Conservation (phyloP, 2,888 invertebrate genomes). For the Orthosia incerta region DNA sequence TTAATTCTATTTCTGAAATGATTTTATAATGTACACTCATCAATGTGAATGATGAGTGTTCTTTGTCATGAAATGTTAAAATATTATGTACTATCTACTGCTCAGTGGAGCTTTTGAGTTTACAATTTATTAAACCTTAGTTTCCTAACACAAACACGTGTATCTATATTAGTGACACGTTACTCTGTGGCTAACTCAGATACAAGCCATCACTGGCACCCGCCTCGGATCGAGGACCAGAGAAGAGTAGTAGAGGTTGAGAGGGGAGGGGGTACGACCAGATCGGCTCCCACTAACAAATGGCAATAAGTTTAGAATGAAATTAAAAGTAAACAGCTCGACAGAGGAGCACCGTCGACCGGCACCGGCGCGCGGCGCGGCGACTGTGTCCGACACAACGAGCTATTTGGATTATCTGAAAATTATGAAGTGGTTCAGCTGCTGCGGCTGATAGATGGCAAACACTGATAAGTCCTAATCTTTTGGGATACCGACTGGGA, state of each 20-base stretch:
- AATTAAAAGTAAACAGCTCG: constrained; percentile 81
- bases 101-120: neutral
- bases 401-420: constrained; percentile 60
- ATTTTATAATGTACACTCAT: constrained; percentile 5
- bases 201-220: constrained; percentile 4
- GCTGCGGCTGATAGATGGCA: constrained; percentile 55
- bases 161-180: neutral
- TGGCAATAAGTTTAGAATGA: constrained; percentile 76
- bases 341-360: constrained; percentile 32
- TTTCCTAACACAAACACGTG: constrained; percentile 5
- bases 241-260: neutral
- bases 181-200: constrained; percentile 5
- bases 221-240: neutral
- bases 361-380: constrained; percentile 9
- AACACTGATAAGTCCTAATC: constrained; percentile 53
- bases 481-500: constrained; percentile 17
- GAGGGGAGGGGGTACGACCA: neutral
- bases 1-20: neutral
- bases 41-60: neutral
- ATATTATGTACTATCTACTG: neutral
- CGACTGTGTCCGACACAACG: constrained; percentile 42
- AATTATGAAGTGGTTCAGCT: constrained; percentile 60
- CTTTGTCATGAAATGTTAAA: neutral
- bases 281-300: constrained; percentile 48
- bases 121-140: neutral